A percentile compares a stretch with the other conserved stretches of the same genome.
Evolutionary conservation across 2,888 invertebrate genomes (phyloP).

Genomic region (Agrochola lota): DNA sequence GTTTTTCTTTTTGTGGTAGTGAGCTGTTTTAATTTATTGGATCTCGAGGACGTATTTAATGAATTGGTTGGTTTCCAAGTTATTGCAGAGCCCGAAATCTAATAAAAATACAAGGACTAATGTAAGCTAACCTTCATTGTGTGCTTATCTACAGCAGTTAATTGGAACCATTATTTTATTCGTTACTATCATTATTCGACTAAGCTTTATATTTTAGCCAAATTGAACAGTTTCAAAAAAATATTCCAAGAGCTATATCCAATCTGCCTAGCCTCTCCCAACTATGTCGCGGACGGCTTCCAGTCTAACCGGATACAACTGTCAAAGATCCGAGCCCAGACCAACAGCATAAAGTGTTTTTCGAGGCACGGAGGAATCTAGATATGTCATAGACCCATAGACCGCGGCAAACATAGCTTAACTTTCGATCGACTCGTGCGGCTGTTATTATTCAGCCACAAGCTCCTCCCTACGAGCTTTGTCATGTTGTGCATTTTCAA

Average conservation of each 20-base stretch:
- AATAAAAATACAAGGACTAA: background rate
- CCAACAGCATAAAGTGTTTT: too few relatives aligned
- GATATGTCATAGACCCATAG: too few relatives aligned
- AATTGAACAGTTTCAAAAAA: background rate
- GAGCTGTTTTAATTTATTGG: background rate
- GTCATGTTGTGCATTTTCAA: slow-evolving; percentile 14
- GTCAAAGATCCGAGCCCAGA: too few relatives aligned
- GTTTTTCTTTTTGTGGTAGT: slow-evolving; percentile 24
- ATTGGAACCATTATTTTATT: background rate
- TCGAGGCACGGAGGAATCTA: too few relatives aligned
- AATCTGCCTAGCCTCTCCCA: too few relatives aligned
- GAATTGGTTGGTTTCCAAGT: background rate
- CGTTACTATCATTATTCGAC: too few relatives aligned
- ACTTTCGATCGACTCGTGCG: too few relatives aligned
- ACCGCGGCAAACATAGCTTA: too few relatives aligned
- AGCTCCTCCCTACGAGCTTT: background rate
- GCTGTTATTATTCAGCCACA: too few relatives aligned
- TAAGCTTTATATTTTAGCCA: background rate
- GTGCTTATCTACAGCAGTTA: background rate
- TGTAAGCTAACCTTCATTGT: background rate
- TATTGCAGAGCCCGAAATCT: background rate
- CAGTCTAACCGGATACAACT: too few relatives aligned
- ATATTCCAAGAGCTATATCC: too few relatives aligned
- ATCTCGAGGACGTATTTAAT: background rate
- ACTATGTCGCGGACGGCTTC: too few relatives aligned